These are phyloP conservation scores for Ips nitidus DNA, from an alignment of 1,140 invertebrate genomes.

Conservation along the genomic window DNA sequence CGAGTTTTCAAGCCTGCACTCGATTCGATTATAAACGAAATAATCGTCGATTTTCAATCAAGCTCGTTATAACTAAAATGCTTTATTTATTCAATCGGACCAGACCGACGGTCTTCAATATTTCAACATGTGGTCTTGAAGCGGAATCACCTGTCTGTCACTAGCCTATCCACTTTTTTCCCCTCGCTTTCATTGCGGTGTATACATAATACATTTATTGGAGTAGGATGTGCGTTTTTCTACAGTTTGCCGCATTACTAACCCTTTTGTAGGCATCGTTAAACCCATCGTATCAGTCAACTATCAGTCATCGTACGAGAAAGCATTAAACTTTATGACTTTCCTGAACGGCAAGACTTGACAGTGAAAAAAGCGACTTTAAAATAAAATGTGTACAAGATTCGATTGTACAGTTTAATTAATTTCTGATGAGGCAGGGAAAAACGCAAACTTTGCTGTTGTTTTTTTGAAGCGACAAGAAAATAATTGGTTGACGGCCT, in stretches of 20 bases:
- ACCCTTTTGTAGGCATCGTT: slow-evolving; percentile 9
- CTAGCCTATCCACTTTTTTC: slow-evolving; percentile 21
- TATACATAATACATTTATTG: slow-evolving; percentile 17
- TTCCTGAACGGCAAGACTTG: too few relatives aligned
- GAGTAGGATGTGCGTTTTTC: slow-evolving; percentile 9
- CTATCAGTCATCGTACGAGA: too few relatives aligned
- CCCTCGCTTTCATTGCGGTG: neutral
- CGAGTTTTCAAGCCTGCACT: slow-evolving; percentile 34
- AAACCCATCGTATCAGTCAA: neutral
- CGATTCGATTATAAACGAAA: slow-evolving; percentile 34
- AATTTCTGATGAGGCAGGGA: too few relatives aligned
- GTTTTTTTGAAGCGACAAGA: too few relatives aligned
- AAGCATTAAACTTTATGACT: neutral
- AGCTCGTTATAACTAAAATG: slow-evolving; percentile 28
- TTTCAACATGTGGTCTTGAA: slow-evolving; percentile 25
- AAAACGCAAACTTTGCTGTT: too few relatives aligned
- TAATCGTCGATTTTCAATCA: slow-evolving; percentile 42
- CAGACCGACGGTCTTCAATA: slow-evolving; percentile 25
- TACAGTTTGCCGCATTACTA: neutral
- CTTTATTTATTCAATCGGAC: slow-evolving; percentile 27
- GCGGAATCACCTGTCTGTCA: slow-evolving; percentile 32
- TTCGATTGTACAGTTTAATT: too few relatives aligned
- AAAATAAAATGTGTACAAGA: too few relatives aligned
- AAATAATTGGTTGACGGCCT: too few relatives aligned
- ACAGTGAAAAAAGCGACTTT: too few relatives aligned